Conservation (phyloP, 2,113 vertebrate species). For the Campylorhamphus procurvoides region DNA sequence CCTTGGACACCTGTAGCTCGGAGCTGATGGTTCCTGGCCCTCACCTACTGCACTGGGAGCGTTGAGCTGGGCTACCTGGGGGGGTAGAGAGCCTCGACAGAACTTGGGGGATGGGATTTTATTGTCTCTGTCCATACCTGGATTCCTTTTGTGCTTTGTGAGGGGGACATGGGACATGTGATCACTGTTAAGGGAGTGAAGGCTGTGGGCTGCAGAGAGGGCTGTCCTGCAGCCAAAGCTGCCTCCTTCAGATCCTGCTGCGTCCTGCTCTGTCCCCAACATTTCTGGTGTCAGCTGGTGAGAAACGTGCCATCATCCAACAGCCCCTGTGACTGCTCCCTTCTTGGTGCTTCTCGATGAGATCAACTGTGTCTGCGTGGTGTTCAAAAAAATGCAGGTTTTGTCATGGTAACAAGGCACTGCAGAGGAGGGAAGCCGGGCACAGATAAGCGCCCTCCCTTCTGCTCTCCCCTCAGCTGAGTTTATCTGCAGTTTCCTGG, state of each 20-base stretch:
- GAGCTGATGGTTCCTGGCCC: background rate
- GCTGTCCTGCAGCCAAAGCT: background rate
- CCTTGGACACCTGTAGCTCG: background rate
- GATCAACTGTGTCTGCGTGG: background rate
- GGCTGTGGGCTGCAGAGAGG: background rate
- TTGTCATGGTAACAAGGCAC: slow-evolving; percentile 61
- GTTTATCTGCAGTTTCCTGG: slow-evolving; percentile 50
- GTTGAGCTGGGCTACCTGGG: background rate
- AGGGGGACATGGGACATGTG: background rate
- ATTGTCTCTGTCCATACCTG: background rate
- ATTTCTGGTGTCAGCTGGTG: background rate
- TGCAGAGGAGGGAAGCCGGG: slow-evolving; percentile 30
- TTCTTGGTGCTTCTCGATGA: background rate
- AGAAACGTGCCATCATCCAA: background rate
- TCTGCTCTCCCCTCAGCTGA: background rate
- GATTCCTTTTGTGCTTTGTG: background rate
- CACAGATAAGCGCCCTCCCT: slow-evolving; percentile 19
- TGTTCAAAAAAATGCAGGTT: slow-evolving; percentile 3
- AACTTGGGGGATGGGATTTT: background rate
- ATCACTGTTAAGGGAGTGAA: background rate
- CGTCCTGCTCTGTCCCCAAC: background rate
- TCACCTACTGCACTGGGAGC: rapidly evolving
- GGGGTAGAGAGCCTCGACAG: background rate
- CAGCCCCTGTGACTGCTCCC: slow-evolving; percentile 29
- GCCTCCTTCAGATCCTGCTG: background rate